A percentile compares a stretch with the other conserved stretches of the same genome.
Evolutionary conservation across 1,140 invertebrate species (phyloP).

Genomic region (Calliphora vicina): DNA sequence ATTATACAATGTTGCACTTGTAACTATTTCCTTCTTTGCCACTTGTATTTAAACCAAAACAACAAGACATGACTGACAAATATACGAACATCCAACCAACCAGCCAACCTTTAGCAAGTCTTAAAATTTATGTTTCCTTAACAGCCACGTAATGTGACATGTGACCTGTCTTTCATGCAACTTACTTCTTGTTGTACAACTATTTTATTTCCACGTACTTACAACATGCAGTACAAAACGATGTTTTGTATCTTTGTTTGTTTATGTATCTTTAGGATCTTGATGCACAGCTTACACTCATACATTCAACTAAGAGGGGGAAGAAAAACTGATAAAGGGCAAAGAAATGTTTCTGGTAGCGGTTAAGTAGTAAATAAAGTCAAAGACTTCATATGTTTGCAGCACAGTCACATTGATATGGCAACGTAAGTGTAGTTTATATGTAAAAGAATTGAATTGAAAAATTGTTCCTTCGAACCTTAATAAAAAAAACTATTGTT

Average conservation of each 20-base stretch:
- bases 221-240: not conserved
- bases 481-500: too few species aligned
- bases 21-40: too few species aligned
- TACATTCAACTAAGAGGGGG: too few species aligned
- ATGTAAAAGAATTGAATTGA: not conserved
- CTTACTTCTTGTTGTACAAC: not conserved
- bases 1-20: too few species aligned
- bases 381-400: not conserved
- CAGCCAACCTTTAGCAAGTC: not conserved
- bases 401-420: not conserved
- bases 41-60: too few species aligned
- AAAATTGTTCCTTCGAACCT: not conserved
- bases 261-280: not conserved
- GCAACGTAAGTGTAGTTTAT: not conserved
- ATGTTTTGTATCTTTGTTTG: not conserved
- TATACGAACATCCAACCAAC: too few species aligned
- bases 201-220: not conserved
- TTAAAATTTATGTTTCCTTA: not conserved
- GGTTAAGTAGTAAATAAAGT: not conserved
- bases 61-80: too few species aligned
- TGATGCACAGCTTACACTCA: not conserved
- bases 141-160: conserved; percentile 4
- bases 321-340: too few species aligned
- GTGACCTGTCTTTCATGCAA: not conserved
- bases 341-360: too few species aligned